phyloP scores from a whole-genome alignment of 1,140 invertebrate species.

The Eufriesea mexicana region DNA sequence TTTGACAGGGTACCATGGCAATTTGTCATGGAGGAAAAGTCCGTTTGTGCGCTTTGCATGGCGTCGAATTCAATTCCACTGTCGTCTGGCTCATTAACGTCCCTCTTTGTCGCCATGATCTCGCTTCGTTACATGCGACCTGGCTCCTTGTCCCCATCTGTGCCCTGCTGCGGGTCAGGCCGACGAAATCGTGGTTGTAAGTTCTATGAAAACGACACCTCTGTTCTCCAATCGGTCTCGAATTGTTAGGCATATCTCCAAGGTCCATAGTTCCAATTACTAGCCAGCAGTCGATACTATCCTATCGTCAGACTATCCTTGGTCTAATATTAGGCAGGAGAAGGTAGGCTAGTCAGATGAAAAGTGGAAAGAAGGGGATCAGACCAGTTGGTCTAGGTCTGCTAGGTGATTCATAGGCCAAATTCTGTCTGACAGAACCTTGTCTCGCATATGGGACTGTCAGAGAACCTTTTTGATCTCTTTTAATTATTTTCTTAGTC shows the following conservation, averaged over 20 bases:
- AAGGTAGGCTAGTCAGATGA: no score
- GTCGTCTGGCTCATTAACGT: slow-evolving; percentile 52
- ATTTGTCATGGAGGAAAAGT: not conserved
- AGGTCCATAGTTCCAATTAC: not conserved
- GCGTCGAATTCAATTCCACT: slow-evolving; percentile 42
- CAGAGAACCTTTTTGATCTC: no score
- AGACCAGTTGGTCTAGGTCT: no score
- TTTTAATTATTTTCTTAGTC: no score
- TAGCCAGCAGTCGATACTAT: not conserved
- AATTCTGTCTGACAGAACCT: no score
- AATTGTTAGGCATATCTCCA: not conserved
- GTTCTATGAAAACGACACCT: not conserved
- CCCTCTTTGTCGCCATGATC: slow-evolving; percentile 46
- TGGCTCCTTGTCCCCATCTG: not conserved
- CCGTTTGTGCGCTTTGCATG: slow-evolving; percentile 27
- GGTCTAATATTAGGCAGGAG: no score
- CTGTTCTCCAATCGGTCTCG: not conserved
- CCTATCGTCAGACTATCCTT: no score
- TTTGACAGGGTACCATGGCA: not conserved
- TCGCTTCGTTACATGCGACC: slow-evolving; percentile 37
- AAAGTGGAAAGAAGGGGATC: no score
- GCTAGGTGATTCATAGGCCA: no score
- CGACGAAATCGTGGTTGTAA: slow-evolving; percentile 6
- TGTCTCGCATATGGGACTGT: no score
- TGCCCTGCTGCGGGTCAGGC: not conserved